phyloP scores from a whole-genome alignment of 2,113 vertebrate species.

The Cyprinodon tularosa region DNA sequence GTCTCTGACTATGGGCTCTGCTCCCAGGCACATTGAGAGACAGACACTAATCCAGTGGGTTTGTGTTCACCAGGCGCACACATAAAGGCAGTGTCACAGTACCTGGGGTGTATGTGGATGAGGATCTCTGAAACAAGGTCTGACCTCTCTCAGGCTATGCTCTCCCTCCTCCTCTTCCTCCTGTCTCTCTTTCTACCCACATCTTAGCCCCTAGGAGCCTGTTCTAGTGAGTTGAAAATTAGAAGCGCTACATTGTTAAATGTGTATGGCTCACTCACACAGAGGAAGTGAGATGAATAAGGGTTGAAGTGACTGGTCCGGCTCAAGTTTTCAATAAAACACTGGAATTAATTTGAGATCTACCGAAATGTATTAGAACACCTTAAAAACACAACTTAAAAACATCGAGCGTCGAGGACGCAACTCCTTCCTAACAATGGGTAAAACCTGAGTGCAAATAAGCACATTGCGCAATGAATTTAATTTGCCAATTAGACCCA shows the following conservation, averaged over 20 bases:
- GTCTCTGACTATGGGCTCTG: conserved; percentile 71
- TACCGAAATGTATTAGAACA: background rate
- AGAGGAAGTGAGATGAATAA: conserved; percentile 32
- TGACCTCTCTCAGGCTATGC: conserved; percentile 74
- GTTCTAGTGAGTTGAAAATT: conserved; percentile 36
- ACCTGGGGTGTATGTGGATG: conserved; percentile 73
- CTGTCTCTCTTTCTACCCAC: conserved; percentile 17
- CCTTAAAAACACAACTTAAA: background rate
- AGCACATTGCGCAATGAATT: background rate
- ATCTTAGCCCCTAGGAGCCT: conserved; percentile 16
- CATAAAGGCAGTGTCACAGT: conserved; percentile 69
- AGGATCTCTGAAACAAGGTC: conserved; percentile 71
- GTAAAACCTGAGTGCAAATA: conserved; percentile 13
- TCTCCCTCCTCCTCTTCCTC: conserved; percentile 39
- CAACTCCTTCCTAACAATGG: conserved; percentile 16
- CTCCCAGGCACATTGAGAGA: conserved; percentile 69
- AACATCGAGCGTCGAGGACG: conserved; percentile 4
- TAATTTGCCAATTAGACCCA: conserved; percentile 31
- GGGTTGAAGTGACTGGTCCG: conserved; percentile 11
- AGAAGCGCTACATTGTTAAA: conserved; percentile 37
- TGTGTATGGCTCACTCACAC: conserved; percentile 21
- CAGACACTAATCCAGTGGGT: conserved; percentile 72
- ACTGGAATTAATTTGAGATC: background rate
- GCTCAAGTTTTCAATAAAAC: background rate
- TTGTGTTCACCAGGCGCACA: conserved; percentile 67